Percentiles rank a stretch among this genome's conserved stretches.
phyloP scores from a whole-genome alignment of 2,797 vertebrate species.

The Eidolon dupreanum region DNA sequence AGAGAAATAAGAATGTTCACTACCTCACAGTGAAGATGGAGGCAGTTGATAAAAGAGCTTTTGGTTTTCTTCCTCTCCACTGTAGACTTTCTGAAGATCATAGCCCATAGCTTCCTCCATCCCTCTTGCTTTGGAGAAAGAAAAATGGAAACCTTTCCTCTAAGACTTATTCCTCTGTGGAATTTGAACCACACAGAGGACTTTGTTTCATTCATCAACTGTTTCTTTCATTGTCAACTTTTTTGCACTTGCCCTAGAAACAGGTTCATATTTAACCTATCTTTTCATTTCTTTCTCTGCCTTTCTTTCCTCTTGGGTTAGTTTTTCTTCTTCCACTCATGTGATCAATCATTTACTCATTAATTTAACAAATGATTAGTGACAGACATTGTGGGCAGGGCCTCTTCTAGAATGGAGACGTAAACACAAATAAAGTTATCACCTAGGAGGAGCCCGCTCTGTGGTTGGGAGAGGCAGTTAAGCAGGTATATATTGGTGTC shows the following conservation, averaged over 20 bases:
- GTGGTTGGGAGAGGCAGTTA: not conserved
- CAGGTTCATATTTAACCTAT: not conserved
- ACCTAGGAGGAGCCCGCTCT: not conserved
- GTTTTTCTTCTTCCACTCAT: not conserved
- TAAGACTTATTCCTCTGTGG: not conserved
- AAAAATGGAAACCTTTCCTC: not conserved
- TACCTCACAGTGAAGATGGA: not conserved
- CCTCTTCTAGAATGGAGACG: not conserved
- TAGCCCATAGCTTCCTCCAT: not conserved
- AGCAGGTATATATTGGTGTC: not conserved
- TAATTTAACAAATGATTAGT: not conserved
- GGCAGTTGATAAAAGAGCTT: not conserved
- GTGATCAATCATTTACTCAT: not conserved
- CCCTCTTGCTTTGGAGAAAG: not conserved
- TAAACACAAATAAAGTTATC: not conserved
- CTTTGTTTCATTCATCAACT: not conserved
- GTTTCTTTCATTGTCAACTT: slow-evolving; percentile 15
- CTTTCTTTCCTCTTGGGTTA: slow-evolving; percentile 23
- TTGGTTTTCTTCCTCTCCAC: not conserved
- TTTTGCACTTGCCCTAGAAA: not conserved
- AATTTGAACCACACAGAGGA: not conserved
- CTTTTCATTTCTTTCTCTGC: not conserved
- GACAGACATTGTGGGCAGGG: not conserved
- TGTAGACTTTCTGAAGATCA: not conserved
- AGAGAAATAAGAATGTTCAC: not conserved